phyloP scores from a whole-genome alignment of 2,113 vertebrate species.

The Mobula hypostoma region DNA sequence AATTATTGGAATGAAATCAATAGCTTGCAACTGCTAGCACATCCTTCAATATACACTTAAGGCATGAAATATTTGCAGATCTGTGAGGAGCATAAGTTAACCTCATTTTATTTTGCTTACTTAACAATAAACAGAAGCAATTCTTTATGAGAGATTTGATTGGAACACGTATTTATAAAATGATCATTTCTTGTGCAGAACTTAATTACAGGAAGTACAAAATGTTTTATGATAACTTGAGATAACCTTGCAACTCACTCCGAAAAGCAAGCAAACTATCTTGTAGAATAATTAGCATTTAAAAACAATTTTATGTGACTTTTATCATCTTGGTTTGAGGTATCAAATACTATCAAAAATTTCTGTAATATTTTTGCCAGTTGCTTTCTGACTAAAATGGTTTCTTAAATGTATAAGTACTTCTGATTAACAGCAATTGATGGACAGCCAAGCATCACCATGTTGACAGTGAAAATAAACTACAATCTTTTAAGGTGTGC shows the following conservation, averaged over 20 bases:
- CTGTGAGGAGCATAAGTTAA: slow-evolving; percentile 39
- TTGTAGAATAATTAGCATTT: not conserved
- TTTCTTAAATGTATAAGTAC: not conserved
- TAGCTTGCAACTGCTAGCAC: slow-evolving; percentile 39
- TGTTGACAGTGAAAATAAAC: not conserved
- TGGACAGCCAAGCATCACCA: not conserved
- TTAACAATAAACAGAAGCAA: slow-evolving; percentile 1
- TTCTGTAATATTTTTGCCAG: not conserved
- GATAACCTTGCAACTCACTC: not conserved
- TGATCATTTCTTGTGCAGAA: not conserved
- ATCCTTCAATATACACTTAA: slow-evolving; percentile 39
- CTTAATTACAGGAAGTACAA: not conserved
- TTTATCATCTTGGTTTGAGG: not conserved
- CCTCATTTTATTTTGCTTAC: slow-evolving; percentile 39
- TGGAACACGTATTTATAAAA: not conserved
- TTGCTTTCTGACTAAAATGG: not conserved
- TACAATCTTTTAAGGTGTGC: not conserved
- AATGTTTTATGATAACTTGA: no score
- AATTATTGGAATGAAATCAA: slow-evolving; percentile 31
- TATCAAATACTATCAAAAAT: not conserved
- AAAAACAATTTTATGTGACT: not conserved
- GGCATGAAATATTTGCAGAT: slow-evolving; percentile 39
- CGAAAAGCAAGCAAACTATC: not conserved
- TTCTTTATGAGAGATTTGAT: not conserved
- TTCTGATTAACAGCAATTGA: not conserved